Evolutionary conservation across 1,140 invertebrate species (phyloP), one percentile per base, ranked within the genome.

Genomic region (Drosophila subpulchrella): DNA sequence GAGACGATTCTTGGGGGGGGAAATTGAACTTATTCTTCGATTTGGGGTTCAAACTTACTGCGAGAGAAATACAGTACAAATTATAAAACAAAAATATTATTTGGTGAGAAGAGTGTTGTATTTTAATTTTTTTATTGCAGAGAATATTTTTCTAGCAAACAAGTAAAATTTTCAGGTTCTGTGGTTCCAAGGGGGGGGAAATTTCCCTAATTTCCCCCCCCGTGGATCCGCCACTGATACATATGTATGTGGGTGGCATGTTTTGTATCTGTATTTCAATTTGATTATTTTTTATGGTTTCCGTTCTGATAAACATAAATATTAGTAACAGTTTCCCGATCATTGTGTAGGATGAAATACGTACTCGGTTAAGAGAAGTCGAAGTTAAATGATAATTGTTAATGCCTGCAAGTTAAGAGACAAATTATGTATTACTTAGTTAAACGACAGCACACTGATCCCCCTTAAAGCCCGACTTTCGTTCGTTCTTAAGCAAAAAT

Each of bases 401-500:
- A 78, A 50, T 57, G 32, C 57, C 65, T 68, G 65, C 61, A 68
- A 42, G 60, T 68, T 68, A 53, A 36, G 36, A 61, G 59, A 59
- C 46, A 68, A 68, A 68, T 80, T 67, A 47, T 72, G 70, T 38
- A 71, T 71, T 59, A 50, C 46, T 75, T 66, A 59, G 17, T 72
- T 79, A 41, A 48, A 48, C n/a, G 32, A 32, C 54, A 70, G 27
- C 63, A 57, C 27, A 67, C 36, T 56, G 63, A 58, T 44, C 15
- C 66, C 38, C 68, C 73, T 77, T 73, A 17, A 17, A 41, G 46
- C 59, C 78, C 71, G 59, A 60, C 61, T 84, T 80, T 59, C 41
- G 59, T 80, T 82, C 56, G 68, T 78, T 80, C 46, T 75, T 81
- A 81, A 81, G 57, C 51, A 81, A 74, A 74, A 85, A 80, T 78